A percentile compares a stretch with the other conserved stretches of the same genome.
These are phyloP conservation scores for Epizoanthus stellaris DNA, from an alignment of 92 coral and sea anemone species.

Conservation along the genomic window DNA sequence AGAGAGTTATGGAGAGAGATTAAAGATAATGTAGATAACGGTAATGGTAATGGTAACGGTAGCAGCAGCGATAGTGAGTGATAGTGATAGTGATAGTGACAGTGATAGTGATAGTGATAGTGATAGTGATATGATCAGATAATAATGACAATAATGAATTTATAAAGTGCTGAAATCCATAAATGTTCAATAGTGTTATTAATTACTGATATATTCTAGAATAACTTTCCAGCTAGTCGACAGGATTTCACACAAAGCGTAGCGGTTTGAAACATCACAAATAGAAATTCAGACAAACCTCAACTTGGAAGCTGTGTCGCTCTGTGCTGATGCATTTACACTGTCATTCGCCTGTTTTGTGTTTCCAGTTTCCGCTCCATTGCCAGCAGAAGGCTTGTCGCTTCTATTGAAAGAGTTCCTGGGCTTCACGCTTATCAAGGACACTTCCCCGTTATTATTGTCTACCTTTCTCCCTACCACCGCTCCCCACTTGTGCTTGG, in stretches of 20 bases:
- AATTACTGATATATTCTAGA: too few species aligned
- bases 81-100: not conserved
- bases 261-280: not conserved
- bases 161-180: too few species aligned
- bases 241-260: too few species aligned
- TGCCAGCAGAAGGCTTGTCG: conserved; percentile 2
- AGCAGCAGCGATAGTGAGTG: not conserved
- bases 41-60: not conserved
- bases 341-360: not conserved
- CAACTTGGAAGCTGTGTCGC: not conserved
- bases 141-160: not conserved
- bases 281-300: not conserved
- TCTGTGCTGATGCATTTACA: not conserved
- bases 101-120: not conserved
- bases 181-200: too few species aligned
- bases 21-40: too few species aligned
- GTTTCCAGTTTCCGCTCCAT: not conserved
- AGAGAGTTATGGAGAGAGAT: not conserved
- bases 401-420: conserved; percentile 12
- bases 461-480: conserved; percentile 16
- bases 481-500: conserved; percentile 1
- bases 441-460: conserved; percentile 19
- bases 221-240: too few species aligned
- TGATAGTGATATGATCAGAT: not conserved
- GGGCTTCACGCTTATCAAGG: conserved; percentile 30